Conservation (phyloP, 2,113 vertebrate genomes). For the Oxyruncus cristatus region DNA sequence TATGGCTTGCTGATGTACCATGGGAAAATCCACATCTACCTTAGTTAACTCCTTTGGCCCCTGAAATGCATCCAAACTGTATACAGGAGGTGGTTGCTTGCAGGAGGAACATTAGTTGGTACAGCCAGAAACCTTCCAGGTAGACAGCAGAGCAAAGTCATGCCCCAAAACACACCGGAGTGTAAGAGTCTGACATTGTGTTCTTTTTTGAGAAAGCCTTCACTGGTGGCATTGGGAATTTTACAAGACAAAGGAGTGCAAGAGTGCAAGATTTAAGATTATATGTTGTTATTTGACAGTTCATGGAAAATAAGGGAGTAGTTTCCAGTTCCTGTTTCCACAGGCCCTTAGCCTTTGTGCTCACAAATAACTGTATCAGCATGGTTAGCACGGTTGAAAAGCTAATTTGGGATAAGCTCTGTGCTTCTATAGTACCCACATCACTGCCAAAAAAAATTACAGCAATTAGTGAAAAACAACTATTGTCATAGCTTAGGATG, state of each 20-base stretch:
- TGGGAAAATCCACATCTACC: not conserved
- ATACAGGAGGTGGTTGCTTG: not conserved
- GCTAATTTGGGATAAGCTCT: not conserved
- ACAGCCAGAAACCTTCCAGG: not conserved
- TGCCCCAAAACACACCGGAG: not conserved
- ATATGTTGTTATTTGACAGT: not conserved
- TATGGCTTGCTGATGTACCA: not conserved
- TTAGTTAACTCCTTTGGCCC: not conserved
- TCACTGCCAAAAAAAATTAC: not conserved
- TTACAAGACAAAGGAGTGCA: not conserved
- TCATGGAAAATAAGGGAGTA: not conserved
- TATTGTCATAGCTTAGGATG: not conserved
- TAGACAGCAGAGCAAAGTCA: accelerated
- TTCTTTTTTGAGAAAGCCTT: not conserved
- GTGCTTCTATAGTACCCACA: not conserved
- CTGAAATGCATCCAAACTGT: not conserved
- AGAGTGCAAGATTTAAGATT: not conserved
- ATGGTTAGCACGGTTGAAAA: not conserved
- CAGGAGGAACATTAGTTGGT: not conserved
- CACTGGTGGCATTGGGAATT: not conserved
- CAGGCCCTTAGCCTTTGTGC: not conserved
- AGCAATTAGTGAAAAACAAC: not conserved
- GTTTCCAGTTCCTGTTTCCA: not conserved
- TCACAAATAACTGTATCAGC: not conserved
- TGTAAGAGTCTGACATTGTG: not conserved